A percentile compares a stretch with the other conserved stretches of the same genome.
These are phyloP conservation scores for Carposina sasakii DNA, from an alignment of 1,140 invertebrate genomes.

Conservation along the genomic window DNA sequence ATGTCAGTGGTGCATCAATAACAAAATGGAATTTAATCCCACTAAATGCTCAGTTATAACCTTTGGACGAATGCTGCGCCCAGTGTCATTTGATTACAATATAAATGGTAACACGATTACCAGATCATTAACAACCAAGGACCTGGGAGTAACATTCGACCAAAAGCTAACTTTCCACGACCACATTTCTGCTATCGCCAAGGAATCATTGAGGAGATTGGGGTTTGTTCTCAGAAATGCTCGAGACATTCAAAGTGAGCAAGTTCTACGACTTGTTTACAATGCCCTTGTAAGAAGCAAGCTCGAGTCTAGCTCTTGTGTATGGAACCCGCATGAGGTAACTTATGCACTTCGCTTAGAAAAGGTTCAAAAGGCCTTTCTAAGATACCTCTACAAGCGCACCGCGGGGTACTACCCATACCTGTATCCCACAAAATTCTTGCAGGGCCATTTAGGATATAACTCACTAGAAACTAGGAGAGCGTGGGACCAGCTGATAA, in stretches of 20 bases:
- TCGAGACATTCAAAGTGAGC: not conserved
- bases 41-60: not conserved
- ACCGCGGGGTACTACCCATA: too few relatives aligned
- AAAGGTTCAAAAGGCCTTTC: too few relatives aligned
- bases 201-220: not conserved
- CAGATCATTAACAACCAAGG: not conserved
- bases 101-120: not conserved
- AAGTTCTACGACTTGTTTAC: not conserved
- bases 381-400: too few relatives aligned
- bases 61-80: not conserved
- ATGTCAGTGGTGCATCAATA: not conserved
- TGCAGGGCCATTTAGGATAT: too few relatives aligned
- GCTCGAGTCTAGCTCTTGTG: too few relatives aligned
- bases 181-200: not conserved
- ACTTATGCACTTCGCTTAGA: too few relatives aligned
- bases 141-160: not conserved
- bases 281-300: conserved; percentile 3
- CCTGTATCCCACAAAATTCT: too few relatives aligned
- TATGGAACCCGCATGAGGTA: too few relatives aligned
- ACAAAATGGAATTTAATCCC: not conserved
- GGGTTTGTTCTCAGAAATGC: conserved; percentile 6
- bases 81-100: not conserved
- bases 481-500: too few relatives aligned
- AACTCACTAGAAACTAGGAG: too few relatives aligned
- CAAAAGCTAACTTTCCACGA: conserved; percentile 3